Evolutionary conservation across 2,797 vertebrate species (phyloP).

Genomic region (Mormyrops boulengeri): DNA sequence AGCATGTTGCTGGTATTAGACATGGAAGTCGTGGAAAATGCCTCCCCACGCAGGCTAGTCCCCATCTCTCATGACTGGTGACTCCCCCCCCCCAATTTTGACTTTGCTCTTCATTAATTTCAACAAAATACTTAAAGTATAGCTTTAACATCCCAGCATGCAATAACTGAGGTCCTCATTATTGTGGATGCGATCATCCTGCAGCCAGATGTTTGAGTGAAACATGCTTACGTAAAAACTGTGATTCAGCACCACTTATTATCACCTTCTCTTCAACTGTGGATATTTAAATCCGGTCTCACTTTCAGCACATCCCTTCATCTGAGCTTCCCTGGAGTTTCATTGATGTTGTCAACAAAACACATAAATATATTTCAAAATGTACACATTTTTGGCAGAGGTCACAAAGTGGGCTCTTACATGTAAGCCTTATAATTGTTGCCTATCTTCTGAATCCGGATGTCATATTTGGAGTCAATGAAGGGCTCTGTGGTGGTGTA

Average conservation of each 20-base stretch:
- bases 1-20: not conserved
- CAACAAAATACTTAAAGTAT: not conserved
- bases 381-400: not conserved
- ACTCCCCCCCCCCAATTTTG: not conserved
- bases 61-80: not conserved
- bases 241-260: not conserved
- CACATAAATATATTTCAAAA: not conserved
- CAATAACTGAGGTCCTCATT: not conserved
- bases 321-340: not conserved
- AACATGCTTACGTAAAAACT: not conserved
- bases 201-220: slow-evolving; percentile 3
- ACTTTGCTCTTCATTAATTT: not conserved
- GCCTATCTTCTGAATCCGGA: slow-evolving; percentile 96
- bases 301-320: not conserved
- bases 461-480: slow-evolving; percentile 95
- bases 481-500: slow-evolving; percentile 96
- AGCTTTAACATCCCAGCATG: not conserved
- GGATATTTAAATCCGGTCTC: not conserved
- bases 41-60: not conserved
- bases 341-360: not conserved
- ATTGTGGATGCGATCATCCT: not conserved
- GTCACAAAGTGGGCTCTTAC: slow-evolving; percentile 58
- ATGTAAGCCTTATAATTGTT: slow-evolving; percentile 97
- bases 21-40: not conserved
- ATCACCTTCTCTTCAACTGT: not conserved